These are phyloP conservation scores for Numenius phaeopus DNA, from an alignment of 2,797 vertebrate genomes.

Conservation along the genomic window DNA sequence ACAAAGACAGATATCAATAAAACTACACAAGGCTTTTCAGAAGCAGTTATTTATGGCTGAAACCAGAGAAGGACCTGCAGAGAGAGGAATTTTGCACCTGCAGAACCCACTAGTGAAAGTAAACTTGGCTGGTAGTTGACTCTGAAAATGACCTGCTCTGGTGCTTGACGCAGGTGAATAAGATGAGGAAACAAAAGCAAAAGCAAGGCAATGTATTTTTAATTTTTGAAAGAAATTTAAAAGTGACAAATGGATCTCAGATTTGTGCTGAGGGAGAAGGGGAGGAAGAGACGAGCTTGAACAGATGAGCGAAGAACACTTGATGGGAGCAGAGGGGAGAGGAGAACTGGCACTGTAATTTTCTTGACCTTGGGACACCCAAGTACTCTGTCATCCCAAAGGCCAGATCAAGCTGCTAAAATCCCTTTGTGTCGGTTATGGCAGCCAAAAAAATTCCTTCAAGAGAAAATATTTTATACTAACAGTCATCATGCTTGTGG, in stretches of 20 bases:
- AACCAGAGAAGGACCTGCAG: background rate
- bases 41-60: background rate
- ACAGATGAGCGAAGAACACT: background rate
- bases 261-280: background rate
- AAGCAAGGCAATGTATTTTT: background rate
- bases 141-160: background rate
- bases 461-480: background rate
- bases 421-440: background rate
- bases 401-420: background rate
- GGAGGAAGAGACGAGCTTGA: background rate
- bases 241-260: background rate
- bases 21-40: background rate
- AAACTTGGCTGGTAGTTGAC: background rate
- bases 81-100: background rate
- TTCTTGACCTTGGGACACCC: background rate
- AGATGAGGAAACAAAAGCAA: background rate
- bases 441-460: background rate
- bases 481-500: background rate
- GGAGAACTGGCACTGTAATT: background rate
- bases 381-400: background rate
- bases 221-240: background rate
- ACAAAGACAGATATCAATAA: accelerated
- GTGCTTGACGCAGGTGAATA: background rate
- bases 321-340: background rate
- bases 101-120: background rate